Evolutionary conservation across 2,113 vertebrate genomes (phyloP).

Genomic region (Corythornis vintsioides): DNA sequence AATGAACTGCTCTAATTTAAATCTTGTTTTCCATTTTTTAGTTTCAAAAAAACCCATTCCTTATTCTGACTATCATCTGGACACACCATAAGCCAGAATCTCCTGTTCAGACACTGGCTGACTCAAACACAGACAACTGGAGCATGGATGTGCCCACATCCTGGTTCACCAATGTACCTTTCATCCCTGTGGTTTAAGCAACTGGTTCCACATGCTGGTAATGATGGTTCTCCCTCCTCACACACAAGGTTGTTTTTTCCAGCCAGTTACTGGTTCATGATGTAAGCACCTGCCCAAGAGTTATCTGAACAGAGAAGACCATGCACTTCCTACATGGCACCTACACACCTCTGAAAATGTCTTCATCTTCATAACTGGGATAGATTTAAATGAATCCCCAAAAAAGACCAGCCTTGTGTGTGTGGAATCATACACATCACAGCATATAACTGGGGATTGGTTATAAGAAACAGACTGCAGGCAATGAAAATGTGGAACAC

Average conservation of each 20-base stretch:
- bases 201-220: constrained; percentile 19
- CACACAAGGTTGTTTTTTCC: neutral
- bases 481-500: neutral
- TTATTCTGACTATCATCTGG: constrained; percentile 13
- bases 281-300: neutral
- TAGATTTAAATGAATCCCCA: neutral
- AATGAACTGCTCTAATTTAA: neutral
- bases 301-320: neutral
- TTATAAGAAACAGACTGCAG: neutral
- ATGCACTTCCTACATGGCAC: neutral
- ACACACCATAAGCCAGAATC: constrained; percentile 1
- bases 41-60: neutral
- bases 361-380: neutral
- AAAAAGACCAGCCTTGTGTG: neutral
- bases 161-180: constrained; percentile 54
- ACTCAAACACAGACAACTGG: constrained; percentile 38
- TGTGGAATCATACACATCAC: neutral
- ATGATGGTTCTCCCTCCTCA: constrained; percentile 20
- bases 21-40: neutral
- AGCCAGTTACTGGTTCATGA: neutral
- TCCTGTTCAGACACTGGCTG: constrained; percentile 17
- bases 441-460: neutral
- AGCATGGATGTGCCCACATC: constrained; percentile 46
- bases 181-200: constrained; percentile 35
- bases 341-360: neutral